Evolutionary conservation across 2,113 vertebrate genomes (phyloP), one percentile per base, ranked within the genome.

Genomic region (Agelaius tricolor): DNA sequence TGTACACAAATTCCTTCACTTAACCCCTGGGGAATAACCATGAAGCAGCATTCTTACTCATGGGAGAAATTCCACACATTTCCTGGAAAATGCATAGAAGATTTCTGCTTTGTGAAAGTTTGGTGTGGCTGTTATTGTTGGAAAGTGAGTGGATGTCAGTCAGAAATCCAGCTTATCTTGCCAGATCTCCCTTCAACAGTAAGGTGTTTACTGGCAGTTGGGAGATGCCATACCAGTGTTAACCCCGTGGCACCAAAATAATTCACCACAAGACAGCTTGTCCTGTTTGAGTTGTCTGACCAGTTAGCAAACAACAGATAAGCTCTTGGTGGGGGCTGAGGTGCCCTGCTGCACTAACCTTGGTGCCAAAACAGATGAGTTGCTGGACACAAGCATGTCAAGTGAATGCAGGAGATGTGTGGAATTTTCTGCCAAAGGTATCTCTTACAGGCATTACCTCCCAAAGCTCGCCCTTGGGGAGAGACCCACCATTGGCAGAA

Each of bases 11-110:
- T 44, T 52, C 54, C 22, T 37, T 33, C 33, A 44, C 22, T 68
- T 44, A 19, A 18, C 14, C 18, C 22, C 33, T 10, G 7, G 54
- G 14, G 33, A 44, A 7, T 44, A 61, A 52, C 6, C 0, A 0
- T 37, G 44, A 52, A 37, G 17, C 46, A 37, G 46, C 12, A 44
- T 33, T 18, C 27, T 44, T 69, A 23, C 22, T 37, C n/a, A 37
- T 10, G 33, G 46, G 33, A 61, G 55, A 77, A 52, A 77, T 46
- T 44, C 37, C 46, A 61, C 37, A 23, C 4, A 44, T 69, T 61
- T 52, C 37, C 31, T 7, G 10, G 27, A 18, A 37, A 69, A 61
- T 33, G 18, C 27, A 13, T 4, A 13, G 73, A 43, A 41, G 20
- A 37, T 44, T 86, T 44, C 22, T 22, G 33, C 39, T 61, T 46